Base-by-base conservation (phyloP, 35 echinoderm and acorn worm genomes). In the Acanthaster planci region DNA sequence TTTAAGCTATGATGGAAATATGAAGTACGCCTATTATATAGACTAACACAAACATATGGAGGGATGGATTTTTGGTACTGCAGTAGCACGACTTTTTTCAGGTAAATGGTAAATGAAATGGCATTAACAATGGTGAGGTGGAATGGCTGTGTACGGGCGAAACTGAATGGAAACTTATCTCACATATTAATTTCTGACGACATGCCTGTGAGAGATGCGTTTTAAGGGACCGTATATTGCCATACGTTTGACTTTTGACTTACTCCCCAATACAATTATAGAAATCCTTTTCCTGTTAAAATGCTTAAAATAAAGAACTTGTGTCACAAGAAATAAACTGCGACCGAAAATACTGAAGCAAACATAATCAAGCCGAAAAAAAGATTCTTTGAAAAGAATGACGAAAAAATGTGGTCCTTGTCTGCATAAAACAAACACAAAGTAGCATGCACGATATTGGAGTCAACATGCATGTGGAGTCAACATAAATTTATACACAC, bases 51-150 rank as follows among this genome's bases (percentile, higher is more conserved):
- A 59, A 26, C 64, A 72, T 8, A n/a, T 26, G 64, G 30, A 34
- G 64, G 34, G 64, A 34, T 30, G n/a, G 59, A 47, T 47, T 31
- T n/a, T n/a, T 67, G 0, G 34, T 35, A 72, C 64, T 72, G 64
- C 64, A 72, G 29, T 72, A 72, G 64, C 26, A 72, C 64, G 64
- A 72, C 64, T 72, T 72, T 47, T 35, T 72, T 72, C 64, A 72
- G 64, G 64, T 72, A 72, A 1, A 72, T 31, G 26, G 64, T 31
- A 72, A 72, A 34, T 31, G 10, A 72, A 7, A 35, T 26, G 18
- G 23, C 29, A 26, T 14, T 26, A 29, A 72, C 14, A n/a, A 36
- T 72, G 64, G 64, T 72, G 64, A 8, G 7, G 64, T 31, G 7
- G 64, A 4, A 14, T 19, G 64, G 14, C 22, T 72, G 3, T 12